Percentiles rank a stretch among this genome's conserved stretches.
These are phyloP conservation scores for Exaiptasia diaphana DNA, from an alignment of 64 coral and sea anemone species.

Conservation along the genomic window DNA sequence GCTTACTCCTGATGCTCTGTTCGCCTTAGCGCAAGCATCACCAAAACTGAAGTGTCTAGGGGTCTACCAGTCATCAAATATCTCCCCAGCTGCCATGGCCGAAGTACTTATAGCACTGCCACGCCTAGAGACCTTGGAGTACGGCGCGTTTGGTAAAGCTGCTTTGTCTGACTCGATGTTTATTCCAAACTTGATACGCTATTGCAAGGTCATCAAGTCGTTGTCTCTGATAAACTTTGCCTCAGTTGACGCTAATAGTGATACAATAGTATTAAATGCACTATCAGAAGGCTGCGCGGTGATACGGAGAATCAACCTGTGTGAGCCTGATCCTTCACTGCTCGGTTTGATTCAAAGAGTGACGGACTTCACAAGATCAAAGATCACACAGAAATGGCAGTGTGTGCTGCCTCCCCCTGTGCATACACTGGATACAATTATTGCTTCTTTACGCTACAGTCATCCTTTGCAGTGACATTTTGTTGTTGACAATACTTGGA, in stretches of 20 bases:
- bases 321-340: conserved; percentile 84
- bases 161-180: conserved; percentile 94
- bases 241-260: conserved; percentile 72
- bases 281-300: conserved; percentile 55
- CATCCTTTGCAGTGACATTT: conserved; percentile 27
- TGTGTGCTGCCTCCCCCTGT: conserved; percentile 86
- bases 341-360: conserved; percentile 67
- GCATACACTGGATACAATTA: conserved; percentile 80
- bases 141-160: conserved; percentile 97
- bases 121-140: conserved; percentile 86
- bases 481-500: not conserved
- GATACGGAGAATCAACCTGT: conserved; percentile 79
- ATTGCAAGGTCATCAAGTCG: conserved; percentile 64
- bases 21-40: conserved; percentile 52
- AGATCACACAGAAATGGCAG: conserved; percentile 92
- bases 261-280: conserved; percentile 67
- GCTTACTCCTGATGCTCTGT: conserved; percentile 83
- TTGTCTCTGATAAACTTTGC: conserved; percentile 94
- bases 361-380: conserved; percentile 37
- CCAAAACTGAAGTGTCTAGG: conserved; percentile 87
- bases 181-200: conserved; percentile 82
- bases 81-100: conserved; percentile 85
- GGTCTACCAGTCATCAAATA: conserved; percentile 94
- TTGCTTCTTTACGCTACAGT: conserved; percentile 58
- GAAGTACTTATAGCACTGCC: conserved; percentile 72